phyloP scores from a whole-genome alignment of 2,888 invertebrate species.

The Saturnia pavonia region DNA sequence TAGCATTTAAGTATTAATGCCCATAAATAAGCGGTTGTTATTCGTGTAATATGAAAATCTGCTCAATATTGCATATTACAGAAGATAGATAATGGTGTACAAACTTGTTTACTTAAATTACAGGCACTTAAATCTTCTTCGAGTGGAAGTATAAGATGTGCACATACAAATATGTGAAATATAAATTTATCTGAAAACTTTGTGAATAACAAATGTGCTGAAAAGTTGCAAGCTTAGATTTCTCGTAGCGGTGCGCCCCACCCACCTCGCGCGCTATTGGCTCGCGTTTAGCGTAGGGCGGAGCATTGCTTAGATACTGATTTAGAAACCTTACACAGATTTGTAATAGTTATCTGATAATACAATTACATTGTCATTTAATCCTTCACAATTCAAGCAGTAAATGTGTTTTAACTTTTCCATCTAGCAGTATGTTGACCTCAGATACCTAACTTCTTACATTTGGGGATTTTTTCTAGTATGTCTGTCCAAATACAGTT shows the following conservation, averaged over 20 bases:
- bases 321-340: slow-evolving; percentile 56
- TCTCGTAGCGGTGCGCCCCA: slow-evolving; percentile 60
- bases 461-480: neutral
- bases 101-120: slow-evolving; percentile 34
- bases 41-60: slow-evolving; percentile 63
- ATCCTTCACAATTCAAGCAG: slow-evolving; percentile 6
- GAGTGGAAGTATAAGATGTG: slow-evolving; percentile 28
- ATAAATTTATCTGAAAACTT: slow-evolving; percentile 24
- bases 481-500: neutral
- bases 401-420: neutral
- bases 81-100: slow-evolving; percentile 44
- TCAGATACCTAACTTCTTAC: neutral
- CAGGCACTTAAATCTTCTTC: slow-evolving; percentile 20
- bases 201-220: slow-evolving; percentile 25
- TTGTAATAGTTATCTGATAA: slow-evolving; percentile 7
- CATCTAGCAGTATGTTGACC: neutral
- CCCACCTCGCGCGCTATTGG: slow-evolving; percentile 72
- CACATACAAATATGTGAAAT: slow-evolving; percentile 1
- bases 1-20: slow-evolving; percentile 73
- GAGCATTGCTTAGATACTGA: slow-evolving; percentile 72
- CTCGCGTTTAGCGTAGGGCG: slow-evolving; percentile 66
- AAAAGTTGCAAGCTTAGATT: slow-evolving; percentile 59
- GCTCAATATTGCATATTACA: slow-evolving; percentile 53
- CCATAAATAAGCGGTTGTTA: slow-evolving; percentile 72
- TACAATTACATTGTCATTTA: slow-evolving; percentile 2